Conservation (phyloP, 2,797 vertebrate genomes). For the Amblyopsis hoosieri region DNA sequence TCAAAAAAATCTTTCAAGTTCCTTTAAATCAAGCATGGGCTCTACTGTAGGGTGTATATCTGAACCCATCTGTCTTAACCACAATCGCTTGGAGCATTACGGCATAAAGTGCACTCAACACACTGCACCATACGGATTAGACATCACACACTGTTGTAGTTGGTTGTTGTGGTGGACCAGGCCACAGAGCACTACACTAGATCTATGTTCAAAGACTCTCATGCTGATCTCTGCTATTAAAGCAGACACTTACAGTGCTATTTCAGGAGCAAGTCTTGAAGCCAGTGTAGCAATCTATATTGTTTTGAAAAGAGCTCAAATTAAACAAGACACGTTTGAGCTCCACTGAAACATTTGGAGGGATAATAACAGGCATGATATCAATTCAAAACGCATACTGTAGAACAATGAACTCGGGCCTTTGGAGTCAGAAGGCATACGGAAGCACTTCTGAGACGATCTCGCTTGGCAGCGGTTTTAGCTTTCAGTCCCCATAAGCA, state of each 20-base stretch:
- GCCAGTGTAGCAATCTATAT: conserved; percentile 55
- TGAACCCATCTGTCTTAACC: not conserved
- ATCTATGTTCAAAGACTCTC: conserved; percentile 55
- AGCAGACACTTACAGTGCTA: conserved; percentile 55
- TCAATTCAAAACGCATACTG: conserved; percentile 57
- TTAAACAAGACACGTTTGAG: conserved; percentile 61
- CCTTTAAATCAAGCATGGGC: not conserved
- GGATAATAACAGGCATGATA: conserved; percentile 59
- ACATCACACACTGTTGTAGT: conserved; percentile 35
- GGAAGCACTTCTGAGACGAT: conserved; percentile 72
- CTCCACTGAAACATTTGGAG: conserved; percentile 53
- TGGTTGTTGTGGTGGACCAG: conserved; percentile 48
- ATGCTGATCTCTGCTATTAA: conserved; percentile 53
- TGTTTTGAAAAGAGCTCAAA: conserved; percentile 54
- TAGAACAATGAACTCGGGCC: conserved; percentile 59
- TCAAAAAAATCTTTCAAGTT: too few species aligned
- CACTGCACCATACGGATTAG: conserved; percentile 39
- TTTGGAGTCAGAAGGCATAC: conserved; percentile 65
- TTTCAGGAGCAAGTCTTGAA: conserved; percentile 51
- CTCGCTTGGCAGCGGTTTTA: conserved; percentile 65
- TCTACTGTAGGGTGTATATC: not conserved
- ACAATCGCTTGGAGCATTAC: conserved; percentile 21
- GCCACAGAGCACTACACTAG: conserved; percentile 29
- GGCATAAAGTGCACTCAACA: conserved; percentile 22
- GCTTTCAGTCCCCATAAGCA: conserved; percentile 71